These are phyloP conservation scores for Synergus japonicus DNA, from an alignment of 2,888 invertebrate genomes.

Conservation along the genomic window DNA sequence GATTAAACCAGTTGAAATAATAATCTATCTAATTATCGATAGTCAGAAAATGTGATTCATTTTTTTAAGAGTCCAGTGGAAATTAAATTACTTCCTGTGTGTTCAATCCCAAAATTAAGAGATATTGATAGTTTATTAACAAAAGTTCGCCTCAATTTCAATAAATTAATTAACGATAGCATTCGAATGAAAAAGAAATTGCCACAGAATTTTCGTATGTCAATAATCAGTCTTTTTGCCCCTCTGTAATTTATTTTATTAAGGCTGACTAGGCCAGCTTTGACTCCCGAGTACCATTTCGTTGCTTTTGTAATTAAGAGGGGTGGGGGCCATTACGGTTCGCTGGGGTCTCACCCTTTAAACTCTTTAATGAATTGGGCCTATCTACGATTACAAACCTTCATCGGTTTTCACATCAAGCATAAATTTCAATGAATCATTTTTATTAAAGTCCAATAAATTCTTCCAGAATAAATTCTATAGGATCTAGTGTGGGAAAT, in stretches of 20 bases:
- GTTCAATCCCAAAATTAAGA: not conserved
- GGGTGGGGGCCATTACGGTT: slow-evolving; percentile 32
- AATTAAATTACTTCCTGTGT: not conserved
- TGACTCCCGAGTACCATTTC: slow-evolving; percentile 17
- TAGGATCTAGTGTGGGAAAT: not conserved
- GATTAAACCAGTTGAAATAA: too few relatives aligned
- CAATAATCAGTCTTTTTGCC: slow-evolving; percentile 66
- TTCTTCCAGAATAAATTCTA: not conserved
- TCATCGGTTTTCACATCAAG: not conserved
- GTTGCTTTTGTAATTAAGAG: slow-evolving; percentile 22
- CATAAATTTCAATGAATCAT: not conserved
- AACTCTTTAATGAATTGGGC: slow-evolving; percentile 35
- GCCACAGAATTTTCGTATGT: slow-evolving; percentile 41
- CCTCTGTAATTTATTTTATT: slow-evolving; percentile 68
- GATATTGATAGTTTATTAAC: not conserved
- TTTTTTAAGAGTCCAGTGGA: not conserved
- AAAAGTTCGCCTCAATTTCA: not conserved
- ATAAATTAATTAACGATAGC: slow-evolving; percentile 23
- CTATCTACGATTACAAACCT: slow-evolving; percentile 20
- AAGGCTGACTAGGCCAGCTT: slow-evolving; percentile 45
- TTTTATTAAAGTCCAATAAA: not conserved
- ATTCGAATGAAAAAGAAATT: not conserved
- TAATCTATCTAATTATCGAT: not conserved
- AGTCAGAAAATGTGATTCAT: not conserved
- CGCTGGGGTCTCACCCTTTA: slow-evolving; percentile 17